Conservation (phyloP, 2,888 invertebrate species). For the Idaea biselata region DNA sequence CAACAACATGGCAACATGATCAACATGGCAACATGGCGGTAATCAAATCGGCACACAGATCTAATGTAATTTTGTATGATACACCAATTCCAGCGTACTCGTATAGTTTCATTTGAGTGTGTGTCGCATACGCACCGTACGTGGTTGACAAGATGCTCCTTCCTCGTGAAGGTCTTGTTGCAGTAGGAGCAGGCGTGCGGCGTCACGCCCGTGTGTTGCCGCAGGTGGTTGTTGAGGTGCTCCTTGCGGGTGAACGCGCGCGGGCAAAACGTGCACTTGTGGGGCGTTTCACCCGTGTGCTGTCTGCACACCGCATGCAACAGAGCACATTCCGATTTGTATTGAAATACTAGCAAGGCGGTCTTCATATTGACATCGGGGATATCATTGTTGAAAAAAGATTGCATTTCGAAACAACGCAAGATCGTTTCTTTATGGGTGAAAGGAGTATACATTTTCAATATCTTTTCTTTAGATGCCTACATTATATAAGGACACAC, state of each 20-base stretch:
- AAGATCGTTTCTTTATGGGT: no score
- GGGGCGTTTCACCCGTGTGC: constrained; percentile 90
- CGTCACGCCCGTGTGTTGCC: constrained; percentile 86
- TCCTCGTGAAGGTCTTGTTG: constrained; percentile 85
- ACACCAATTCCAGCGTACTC: no score
- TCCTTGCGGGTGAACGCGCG: constrained; percentile 87
- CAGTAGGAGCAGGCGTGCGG: constrained; percentile 87
- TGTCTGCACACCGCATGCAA: constrained; percentile 80
- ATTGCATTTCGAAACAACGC: no score
- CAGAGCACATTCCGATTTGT: constrained; percentile 74
- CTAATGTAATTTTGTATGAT: no score
- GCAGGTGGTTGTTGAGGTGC: constrained; percentile 92
- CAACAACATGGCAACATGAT: no score
- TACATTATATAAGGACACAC: no score
- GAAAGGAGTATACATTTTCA: no score
- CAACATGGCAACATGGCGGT: no score
- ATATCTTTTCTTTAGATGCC: no score
- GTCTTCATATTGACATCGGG: no score
- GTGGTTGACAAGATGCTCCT: constrained; percentile 87
- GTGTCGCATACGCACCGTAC: constrained; percentile 49
- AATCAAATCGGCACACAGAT: no score
- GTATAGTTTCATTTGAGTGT: constrained; percentile 19
- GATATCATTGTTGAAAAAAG: no score
- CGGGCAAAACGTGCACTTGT: constrained; percentile 84
- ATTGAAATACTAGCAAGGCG: constrained; percentile 4